These are phyloP conservation scores for Boloria selene DNA, from an alignment of 2,888 invertebrate genomes.

Conservation along the genomic window DNA sequence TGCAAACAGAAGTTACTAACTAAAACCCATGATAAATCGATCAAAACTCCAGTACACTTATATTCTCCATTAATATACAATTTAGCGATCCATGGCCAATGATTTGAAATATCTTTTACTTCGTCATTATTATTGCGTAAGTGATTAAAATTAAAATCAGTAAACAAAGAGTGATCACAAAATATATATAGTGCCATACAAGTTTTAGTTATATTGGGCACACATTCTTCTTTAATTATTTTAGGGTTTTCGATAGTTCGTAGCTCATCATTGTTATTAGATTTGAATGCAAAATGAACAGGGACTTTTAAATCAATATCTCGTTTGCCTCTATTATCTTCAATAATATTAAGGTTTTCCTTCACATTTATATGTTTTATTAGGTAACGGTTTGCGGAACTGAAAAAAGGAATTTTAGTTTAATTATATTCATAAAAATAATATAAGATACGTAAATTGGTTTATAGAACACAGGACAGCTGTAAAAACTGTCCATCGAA, in stretches of 20 bases:
- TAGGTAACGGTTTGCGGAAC: conserved; percentile 64
- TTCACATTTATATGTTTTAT: conserved; percentile 69
- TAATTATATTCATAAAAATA: neutral
- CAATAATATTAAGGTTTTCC: conserved; percentile 48
- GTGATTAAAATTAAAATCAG: conserved; percentile 57
- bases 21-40: conserved; percentile 86
- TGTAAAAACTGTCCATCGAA: no score
- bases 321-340: conserved; percentile 53
- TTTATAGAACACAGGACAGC: no score
- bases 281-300: conserved; percentile 61
- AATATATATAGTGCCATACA: conserved; percentile 81
- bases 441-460: neutral
- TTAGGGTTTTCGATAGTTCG: conserved; percentile 64
- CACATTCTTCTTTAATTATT: conserved; percentile 69
- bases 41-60: conserved; percentile 86
- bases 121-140: conserved; percentile 47
- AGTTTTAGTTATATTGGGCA: conserved; percentile 71
- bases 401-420: conserved; percentile 47
- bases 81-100: conserved; percentile 89
- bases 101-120: conserved; percentile 42
- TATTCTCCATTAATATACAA: conserved; percentile 87
- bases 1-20: conserved; percentile 80
- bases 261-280: conserved; percentile 46
- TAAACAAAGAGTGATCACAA: conserved; percentile 75
- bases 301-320: conserved; percentile 49